Evolutionary conservation across 2,888 invertebrate species (phyloP), one percentile per base, ranked within the genome.

Genomic region (Eupeodes luniger): DNA sequence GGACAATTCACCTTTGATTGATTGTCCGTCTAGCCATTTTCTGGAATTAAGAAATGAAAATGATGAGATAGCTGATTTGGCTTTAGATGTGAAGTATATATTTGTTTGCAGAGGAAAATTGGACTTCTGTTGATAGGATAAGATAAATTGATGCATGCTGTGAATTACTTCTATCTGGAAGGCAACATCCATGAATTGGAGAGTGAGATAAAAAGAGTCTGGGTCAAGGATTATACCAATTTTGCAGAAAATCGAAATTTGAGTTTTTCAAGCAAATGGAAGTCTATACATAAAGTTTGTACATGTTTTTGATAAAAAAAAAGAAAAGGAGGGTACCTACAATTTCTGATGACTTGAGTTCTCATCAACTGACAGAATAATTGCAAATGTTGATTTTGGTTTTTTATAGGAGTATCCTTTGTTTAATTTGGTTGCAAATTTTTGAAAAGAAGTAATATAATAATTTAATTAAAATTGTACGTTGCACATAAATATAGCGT

Each of bases 1-100:
- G 76, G 75, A 87, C 86, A 83, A 87, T 87, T 72, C 49, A 76
- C 70, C 83, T 80, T 87, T 76, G 86, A 87, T 83, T 83, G 75
- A 87, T 80, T 51, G 51, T 77, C 40, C 40, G 62, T 80, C 69
- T 69, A 53, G 62, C 55, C 80, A 12, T 44, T 27, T 72, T 5
- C 11, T 64, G 57, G 27, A 72, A 62, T 53, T 47, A 70, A 34
- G 19, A 55, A 49, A 16, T 55, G 16, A 57, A 66, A 53, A 59
- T 66, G 64, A 74, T 19, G 64, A 76, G 27, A 70, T 40, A 76
- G 66, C 61, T 40, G 76, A 72, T 64, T 75, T 70, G 44, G 14
- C 19, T 59, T 47, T 47, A 10, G 14, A n/a, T 34, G 9, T 10
- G 10, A 11, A 12, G 12, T 11, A 47, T 55, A 59, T 44, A 76